Conservation (phyloP, 2,113 vertebrate species). For the Helogale parvula region DNA sequence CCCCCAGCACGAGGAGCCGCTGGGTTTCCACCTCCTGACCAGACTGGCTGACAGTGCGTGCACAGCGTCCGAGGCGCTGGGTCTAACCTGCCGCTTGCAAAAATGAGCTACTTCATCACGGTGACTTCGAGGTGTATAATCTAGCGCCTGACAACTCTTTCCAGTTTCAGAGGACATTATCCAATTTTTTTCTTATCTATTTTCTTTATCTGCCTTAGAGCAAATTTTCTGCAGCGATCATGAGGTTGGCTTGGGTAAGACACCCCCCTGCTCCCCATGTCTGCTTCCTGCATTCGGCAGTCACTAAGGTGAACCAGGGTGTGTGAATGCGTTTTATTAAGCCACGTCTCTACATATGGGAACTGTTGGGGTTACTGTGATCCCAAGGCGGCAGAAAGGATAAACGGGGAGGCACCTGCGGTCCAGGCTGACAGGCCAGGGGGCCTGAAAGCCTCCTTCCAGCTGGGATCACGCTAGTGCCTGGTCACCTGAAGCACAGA, state of each 20-base stretch:
- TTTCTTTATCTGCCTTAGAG: neutral
- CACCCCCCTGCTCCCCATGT: too few relatives aligned
- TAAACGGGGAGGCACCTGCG: too few relatives aligned
- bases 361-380: too few relatives aligned
- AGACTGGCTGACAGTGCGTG: too few relatives aligned
- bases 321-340: neutral
- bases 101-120: neutral
- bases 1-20: neutral
- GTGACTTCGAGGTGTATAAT: neutral
- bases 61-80: too few relatives aligned
- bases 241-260: neutral
- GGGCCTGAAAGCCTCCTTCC: neutral
- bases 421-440: neutral
- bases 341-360: neutral
- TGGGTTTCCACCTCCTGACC: neutral
- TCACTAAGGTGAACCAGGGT: neutral
- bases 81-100: neutral
- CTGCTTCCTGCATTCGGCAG: neutral
- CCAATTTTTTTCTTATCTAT: neutral
- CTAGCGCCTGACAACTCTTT: neutral
- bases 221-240: neutral
- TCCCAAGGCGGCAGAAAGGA: neutral
- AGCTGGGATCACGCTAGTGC: accelerated
- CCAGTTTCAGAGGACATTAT: neutral
- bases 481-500: too few relatives aligned